Evolutionary conservation across 1,140 invertebrate species (phyloP).

Genomic region (Nilaparvata lugens): DNA sequence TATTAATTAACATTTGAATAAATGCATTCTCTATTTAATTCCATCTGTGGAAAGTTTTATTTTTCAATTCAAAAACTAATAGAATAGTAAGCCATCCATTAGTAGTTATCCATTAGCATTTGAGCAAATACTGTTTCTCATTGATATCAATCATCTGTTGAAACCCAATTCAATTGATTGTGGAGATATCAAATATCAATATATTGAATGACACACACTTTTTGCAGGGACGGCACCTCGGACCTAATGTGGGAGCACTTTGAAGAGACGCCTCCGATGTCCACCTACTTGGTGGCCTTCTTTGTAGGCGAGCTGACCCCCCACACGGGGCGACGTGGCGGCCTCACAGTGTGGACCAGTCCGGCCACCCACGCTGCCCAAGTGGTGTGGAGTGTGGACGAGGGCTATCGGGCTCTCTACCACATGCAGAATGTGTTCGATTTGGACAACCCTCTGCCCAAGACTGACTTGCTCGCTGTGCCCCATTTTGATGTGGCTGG

Average conservation of each 20-base stretch:
- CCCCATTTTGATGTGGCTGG: slow-evolving; percentile 64
- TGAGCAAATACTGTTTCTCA: no score
- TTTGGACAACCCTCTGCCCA: slow-evolving; percentile 28
- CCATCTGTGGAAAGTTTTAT: no score
- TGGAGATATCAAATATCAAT: no score
- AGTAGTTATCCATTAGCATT: no score
- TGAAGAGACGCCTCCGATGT: slow-evolving; percentile 55
- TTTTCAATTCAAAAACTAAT: no score
- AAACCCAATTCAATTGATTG: no score
- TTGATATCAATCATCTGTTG: no score
- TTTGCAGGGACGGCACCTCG: no score
- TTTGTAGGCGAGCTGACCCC: slow-evolving; percentile 46
- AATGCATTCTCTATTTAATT: no score
- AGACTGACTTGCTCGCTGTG: slow-evolving; percentile 55
- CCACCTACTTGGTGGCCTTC: slow-evolving; percentile 65
- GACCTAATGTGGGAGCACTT: slow-evolving; percentile 41
- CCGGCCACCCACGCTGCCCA: neutral
- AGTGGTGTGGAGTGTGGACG: slow-evolving; percentile 5
- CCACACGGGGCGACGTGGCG: slow-evolving; percentile 1
- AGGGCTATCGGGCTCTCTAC: neutral
- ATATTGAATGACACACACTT: no score
- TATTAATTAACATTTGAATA: no score
- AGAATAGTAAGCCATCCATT: no score
- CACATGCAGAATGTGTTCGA: neutral
- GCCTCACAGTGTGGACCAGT: slow-evolving; percentile 2